Conservation (phyloP, 1,140 invertebrate species). For the Philaenus spumarius region DNA sequence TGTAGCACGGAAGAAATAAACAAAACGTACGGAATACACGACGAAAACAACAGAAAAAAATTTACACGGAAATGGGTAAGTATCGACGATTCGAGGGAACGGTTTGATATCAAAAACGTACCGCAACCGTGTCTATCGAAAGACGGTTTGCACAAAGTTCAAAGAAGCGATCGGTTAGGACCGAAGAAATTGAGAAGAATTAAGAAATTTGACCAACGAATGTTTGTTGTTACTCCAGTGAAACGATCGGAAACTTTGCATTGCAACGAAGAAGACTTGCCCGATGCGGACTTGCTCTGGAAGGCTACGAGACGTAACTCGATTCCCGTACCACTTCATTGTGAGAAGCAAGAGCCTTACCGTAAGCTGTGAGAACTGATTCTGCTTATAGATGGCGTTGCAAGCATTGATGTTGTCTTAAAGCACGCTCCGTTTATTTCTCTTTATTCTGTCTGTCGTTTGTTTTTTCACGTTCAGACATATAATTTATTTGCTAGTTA, state of each 20-base stretch:
- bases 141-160: constrained; percentile 20
- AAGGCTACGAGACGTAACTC: constrained; percentile 5
- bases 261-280: no score
- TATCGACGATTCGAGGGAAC: constrained; percentile 22
- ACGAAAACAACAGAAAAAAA: not conserved
- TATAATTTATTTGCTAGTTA: no score
- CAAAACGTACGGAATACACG: constrained; percentile 17
- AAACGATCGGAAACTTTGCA: constrained; percentile 1
- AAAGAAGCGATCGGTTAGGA: constrained; percentile 5
- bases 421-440: constrained; percentile 7
- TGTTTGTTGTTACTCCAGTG: constrained; percentile 26
- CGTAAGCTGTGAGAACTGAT: constrained; percentile 34
- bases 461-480: no score
- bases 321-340: constrained; percentile 4
- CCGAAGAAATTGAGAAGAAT: constrained; percentile 19
- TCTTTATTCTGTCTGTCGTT: not conserved
- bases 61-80: constrained; percentile 26
- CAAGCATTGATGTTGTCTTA: constrained; percentile 19
- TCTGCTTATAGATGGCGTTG: constrained; percentile 25
- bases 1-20: constrained; percentile 26
- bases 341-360: constrained; percentile 16
- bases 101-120: constrained; percentile 16
- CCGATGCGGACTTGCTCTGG: no score
- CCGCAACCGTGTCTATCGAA: constrained; percentile 14
- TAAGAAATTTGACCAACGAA: constrained; percentile 25